phyloP scores from a whole-genome alignment of 2,797 vertebrate genomes.

The Garrulus glandarius region DNA sequence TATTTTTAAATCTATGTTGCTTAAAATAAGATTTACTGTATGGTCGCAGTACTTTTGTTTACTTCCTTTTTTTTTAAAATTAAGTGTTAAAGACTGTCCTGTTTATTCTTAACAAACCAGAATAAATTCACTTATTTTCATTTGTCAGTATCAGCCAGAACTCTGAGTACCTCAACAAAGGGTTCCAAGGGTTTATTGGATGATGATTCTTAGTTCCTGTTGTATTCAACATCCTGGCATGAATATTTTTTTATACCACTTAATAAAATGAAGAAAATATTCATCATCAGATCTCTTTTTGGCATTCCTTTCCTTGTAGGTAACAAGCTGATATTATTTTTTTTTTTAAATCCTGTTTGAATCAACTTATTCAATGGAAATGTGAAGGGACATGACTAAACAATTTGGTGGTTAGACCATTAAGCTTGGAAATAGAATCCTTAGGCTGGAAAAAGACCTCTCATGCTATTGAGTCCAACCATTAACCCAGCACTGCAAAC shows the following conservation, averaged over 20 bases:
- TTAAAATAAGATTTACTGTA: not conserved
- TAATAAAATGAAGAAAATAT: not conserved
- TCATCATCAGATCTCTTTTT: not conserved
- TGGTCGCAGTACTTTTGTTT: not conserved
- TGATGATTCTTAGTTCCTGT: not conserved
- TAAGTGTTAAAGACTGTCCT: accelerated
- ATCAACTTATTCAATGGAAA: not conserved
- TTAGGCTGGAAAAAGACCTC: not conserved
- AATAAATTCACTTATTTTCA: not conserved
- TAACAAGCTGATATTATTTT: not conserved
- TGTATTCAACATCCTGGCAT: not conserved
- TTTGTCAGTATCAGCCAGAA: not conserved
- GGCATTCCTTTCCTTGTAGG: not conserved
- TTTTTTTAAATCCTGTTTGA: not conserved
- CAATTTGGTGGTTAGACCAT: not conserved
- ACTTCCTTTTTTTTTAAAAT: not conserved
- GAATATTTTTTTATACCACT: not conserved
- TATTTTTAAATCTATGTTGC: not conserved
- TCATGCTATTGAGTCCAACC: not conserved
- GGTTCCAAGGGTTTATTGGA: not conserved
- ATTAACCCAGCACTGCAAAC: not conserved
- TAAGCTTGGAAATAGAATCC: not conserved
- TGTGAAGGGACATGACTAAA: not conserved
- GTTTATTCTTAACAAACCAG: not conserved
- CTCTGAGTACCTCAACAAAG: not conserved